Base-by-base conservation (phyloP, 1,140 invertebrate species). In the Meloidogyne hapla region DNA sequence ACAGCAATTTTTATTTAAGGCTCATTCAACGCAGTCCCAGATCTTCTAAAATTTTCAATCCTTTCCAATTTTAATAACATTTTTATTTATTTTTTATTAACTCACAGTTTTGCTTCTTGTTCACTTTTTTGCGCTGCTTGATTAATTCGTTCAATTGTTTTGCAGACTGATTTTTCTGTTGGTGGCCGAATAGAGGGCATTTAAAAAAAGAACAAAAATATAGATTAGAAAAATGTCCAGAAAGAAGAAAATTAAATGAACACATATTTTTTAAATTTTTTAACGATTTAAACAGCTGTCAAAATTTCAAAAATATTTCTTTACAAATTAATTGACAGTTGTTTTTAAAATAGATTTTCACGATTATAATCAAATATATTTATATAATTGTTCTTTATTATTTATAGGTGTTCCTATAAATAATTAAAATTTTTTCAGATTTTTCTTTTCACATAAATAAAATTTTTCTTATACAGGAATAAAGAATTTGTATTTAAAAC, bases 261-360 rank as follows among this genome's bases (percentile, higher is more conserved):
- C 48, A 56, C 48, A 56, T 56, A 56, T 56, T n/a, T 56, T n/a
- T 56, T 56, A n/a, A 56, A 6, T 56, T 56, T n/a, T 56, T n/a
- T 56, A 6, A n/a, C 33, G 12, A n/a, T 56, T 56, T n/a, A 56
- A 56, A 56, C 48, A 56, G 12, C 48, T 56, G 48, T 56, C 6
- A 56, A 5, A n/a, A 56, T n/a, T 21, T n/a, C n/a, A n/a, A 33
- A 33, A 33, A 33, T 33, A 33, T 33, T 6, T 33, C 33, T 33
- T 33, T 33, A 33, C 33, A 33, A 56, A 56, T 56, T 56, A n/a
- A 1, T 1, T 9, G 48, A n/a, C 48, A 56, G 48, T 5, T 56
- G 48, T 1, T 56, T n/a, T 56, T 56, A 48, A 48, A 5, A 48
- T 48, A 33, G 4, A 33, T 33, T 33, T 33, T 33, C 9, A 33